phyloP scores from a whole-genome alignment of 1,140 invertebrate genomes.

The Zaprionus nigranus region DNA sequence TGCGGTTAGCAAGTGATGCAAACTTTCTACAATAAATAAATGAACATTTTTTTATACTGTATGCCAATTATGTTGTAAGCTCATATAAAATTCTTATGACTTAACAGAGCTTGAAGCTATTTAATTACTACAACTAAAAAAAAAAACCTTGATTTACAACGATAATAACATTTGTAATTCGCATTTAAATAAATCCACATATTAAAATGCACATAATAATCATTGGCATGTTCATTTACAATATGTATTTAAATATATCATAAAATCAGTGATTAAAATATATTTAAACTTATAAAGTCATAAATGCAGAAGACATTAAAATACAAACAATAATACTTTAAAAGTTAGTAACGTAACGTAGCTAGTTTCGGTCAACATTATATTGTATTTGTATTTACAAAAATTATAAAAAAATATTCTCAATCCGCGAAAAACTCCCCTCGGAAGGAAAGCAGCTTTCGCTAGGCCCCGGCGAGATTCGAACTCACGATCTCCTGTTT shows the following conservation, averaged over 20 bases:
- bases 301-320: too few species aligned
- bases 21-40: background rate
- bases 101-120: constrained; percentile 1
- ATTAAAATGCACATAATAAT: constrained; percentile 5
- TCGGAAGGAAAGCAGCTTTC: background rate
- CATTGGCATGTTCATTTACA: background rate
- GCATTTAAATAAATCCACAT: background rate
- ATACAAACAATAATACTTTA: too few species aligned
- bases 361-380: too few species aligned
- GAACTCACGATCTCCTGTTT: constrained; percentile 86
- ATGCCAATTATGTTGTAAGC: background rate
- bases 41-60: background rate
- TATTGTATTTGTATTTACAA: background rate
- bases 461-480: constrained; percentile 85
- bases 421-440: background rate
- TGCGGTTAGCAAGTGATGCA: background rate
- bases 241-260: background rate
- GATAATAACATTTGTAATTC: background rate
- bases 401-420: background rate
- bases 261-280: background rate
- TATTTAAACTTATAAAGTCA: background rate
- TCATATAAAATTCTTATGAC: background rate
- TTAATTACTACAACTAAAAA: background rate
- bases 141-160: background rate
- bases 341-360: too few species aligned